phyloP scores from a whole-genome alignment of 2,797 vertebrate species.

The Bufotes viridis region DNA sequence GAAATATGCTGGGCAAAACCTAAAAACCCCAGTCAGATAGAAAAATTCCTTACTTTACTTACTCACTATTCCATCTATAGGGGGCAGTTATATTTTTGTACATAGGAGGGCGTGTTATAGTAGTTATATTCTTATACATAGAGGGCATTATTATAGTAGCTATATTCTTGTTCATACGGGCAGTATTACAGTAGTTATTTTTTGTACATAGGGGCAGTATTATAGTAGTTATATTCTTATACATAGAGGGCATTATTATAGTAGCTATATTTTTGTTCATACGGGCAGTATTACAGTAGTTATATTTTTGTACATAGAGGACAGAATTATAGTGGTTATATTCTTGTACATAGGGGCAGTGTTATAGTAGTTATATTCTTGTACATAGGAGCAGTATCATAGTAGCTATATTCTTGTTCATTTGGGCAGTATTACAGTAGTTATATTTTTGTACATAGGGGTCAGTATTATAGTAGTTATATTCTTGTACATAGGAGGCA shows the following conservation, averaged over 20 bases:
- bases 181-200: not conserved
- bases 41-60: not conserved
- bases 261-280: not conserved
- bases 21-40: too few relatives aligned
- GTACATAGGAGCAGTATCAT: not conserved
- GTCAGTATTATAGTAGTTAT: not conserved
- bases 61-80: not conserved
- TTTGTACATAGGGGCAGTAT: not conserved
- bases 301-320: not conserved
- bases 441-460: not conserved
- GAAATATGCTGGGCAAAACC: not conserved
- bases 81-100: not conserved
- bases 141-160: not conserved
- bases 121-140: not conserved
- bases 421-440: not conserved
- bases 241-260: too few relatives aligned
- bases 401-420: conserved; percentile 1
- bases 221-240: not conserved
- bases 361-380: conserved; percentile 2
- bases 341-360: not conserved
- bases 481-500: not conserved
- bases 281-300: not conserved
- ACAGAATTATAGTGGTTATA: not conserved
- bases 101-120: not conserved
- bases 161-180: not conserved